Evolutionary conservation across 2,888 invertebrate genomes (phyloP).

Genomic region (Chaetoderma sp.): DNA sequence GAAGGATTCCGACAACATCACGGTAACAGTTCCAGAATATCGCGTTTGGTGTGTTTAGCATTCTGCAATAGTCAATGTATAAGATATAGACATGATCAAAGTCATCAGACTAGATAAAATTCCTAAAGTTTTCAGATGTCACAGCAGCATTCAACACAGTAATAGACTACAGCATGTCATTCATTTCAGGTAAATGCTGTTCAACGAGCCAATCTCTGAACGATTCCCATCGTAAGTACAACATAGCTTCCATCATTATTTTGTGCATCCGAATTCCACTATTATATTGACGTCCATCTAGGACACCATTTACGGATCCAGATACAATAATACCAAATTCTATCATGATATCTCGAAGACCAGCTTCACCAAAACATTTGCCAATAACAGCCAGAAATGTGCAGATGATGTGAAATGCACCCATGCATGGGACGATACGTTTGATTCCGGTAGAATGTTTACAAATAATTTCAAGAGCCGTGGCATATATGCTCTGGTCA

Average conservation of each 20-base stretch:
- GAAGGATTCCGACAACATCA: slow-evolving; percentile 18
- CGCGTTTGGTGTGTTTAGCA: too few relatives aligned
- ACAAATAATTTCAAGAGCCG: slow-evolving; percentile 25
- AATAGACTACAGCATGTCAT: too few relatives aligned
- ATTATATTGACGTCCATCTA: slow-evolving; percentile 23
- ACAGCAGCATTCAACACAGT: too few relatives aligned
- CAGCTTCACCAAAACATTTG: slow-evolving; percentile 19
- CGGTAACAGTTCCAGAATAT: slow-evolving; percentile 17
- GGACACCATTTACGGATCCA: slow-evolving; percentile 21
- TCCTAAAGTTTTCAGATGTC: too few relatives aligned
- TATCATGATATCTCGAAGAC: slow-evolving; percentile 20
- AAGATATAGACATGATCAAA: too few relatives aligned
- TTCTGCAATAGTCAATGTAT: too few relatives aligned
- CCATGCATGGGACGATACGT: slow-evolving; percentile 11
- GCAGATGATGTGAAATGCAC: slow-evolving; percentile 18
- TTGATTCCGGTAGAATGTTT: neutral
- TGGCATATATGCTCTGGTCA: slow-evolving; percentile 24
- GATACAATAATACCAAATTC: slow-evolving; percentile 12
- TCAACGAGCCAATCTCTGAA: slow-evolving; percentile 1
- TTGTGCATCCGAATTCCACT: slow-evolving; percentile 14
- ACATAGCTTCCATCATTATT: slow-evolving; percentile 19
- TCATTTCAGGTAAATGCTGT: neutral
- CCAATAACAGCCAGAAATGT: slow-evolving; percentile 19
- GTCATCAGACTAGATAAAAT: too few relatives aligned
- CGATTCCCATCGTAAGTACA: neutral